Percentiles rank a stretch among this genome's conserved stretches.
Conservation (phyloP, 1,140 invertebrate genomes). For the Drosophila pseudoobscura region DNA sequence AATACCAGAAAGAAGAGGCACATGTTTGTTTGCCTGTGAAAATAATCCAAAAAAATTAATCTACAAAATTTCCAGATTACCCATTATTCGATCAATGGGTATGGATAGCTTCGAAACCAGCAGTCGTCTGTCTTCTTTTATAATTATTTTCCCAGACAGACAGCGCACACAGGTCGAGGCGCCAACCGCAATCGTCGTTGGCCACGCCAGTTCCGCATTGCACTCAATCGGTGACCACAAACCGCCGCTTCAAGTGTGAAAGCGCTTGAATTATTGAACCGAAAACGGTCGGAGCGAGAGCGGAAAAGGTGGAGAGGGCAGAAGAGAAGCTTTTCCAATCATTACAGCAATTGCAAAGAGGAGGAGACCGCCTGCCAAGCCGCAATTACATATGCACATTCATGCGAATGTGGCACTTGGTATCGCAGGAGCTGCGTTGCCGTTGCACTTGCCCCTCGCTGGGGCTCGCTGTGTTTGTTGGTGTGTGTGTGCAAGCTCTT, state of each 20-base stretch:
- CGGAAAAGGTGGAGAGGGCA: neutral
- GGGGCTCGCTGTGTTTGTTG: neutral
- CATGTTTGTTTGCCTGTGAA: too few relatives aligned
- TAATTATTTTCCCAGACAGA: too few relatives aligned
- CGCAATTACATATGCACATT: conserved; percentile 80
- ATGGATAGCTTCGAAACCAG: too few relatives aligned
- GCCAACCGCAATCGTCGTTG: conserved; percentile 41
- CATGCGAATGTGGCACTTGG: conserved; percentile 51
- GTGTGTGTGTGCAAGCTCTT: conserved; percentile 1
- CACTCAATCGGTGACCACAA: conserved; percentile 43
- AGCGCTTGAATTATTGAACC: conserved; percentile 77
- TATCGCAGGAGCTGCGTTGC: conserved; percentile 3
- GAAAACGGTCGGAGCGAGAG: conserved; percentile 18
- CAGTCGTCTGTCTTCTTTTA: too few relatives aligned
- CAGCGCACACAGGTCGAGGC: conserved; percentile 1
- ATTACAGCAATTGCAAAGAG: neutral
- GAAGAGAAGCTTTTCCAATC: conserved; percentile 6
- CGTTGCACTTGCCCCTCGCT: conserved; percentile 9
- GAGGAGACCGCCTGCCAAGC: conserved; percentile 30
- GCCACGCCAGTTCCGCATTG: conserved; percentile 33
- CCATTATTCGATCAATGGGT: too few relatives aligned
- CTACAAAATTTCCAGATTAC: too few relatives aligned
- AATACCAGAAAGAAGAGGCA: too few relatives aligned
- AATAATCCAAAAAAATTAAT: too few relatives aligned
- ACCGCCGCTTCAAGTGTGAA: conserved; percentile 73